Evolutionary conservation across 2,888 invertebrate species (phyloP), one percentile per base, ranked within the genome.

Genomic region (Phyto melanocephala): DNA sequence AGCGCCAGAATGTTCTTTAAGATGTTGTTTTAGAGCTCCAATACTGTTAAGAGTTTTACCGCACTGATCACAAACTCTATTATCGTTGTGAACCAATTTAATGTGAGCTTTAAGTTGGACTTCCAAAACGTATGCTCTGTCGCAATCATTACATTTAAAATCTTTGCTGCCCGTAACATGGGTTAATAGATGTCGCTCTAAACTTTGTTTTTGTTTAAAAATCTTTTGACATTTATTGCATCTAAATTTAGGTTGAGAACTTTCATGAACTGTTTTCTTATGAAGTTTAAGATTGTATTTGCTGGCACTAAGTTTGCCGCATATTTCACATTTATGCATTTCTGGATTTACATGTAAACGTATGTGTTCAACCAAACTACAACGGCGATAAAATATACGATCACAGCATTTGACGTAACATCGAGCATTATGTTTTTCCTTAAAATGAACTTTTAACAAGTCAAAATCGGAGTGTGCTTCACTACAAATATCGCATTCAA

Each of bases 391-490:
- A 52, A 85, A 87, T 62, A 84, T 86, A 13, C 83, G 85, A 4
- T 85, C 82, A 40, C 87, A 87, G 54, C 87, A 87, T 13, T 62
- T 76, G 0, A 86, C 86, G 58, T 84, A 87, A 0, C 76, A 86
- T 37, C 67, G 62, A 15, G 56, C 50, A 6, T 85, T 81, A 56
- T 87, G 87, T 7, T 42, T 58, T 15, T 82, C 74, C 7, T 80
- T 83, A 24, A 77, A 87, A 71, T 87, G 87, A 0, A 40, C 47
- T 13, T 84, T 82, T 24, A 87, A 71, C 0, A 33, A 50, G 1
- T 84, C 83, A 17, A 87, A 87, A 37, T 77, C 86, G 0, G 47
- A 24, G 8, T 81, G 70, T 0, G 52, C 8, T n/a, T 80, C 56
- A 3, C 42, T 65, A 24, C 87, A 86, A 28, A 85, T 52, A 13